A percentile compares a stretch with the other conserved stretches of the same genome.
Evolutionary conservation across 2,888 invertebrate genomes (phyloP).

Genomic region (Caenorhabditis auriculariae): DNA sequence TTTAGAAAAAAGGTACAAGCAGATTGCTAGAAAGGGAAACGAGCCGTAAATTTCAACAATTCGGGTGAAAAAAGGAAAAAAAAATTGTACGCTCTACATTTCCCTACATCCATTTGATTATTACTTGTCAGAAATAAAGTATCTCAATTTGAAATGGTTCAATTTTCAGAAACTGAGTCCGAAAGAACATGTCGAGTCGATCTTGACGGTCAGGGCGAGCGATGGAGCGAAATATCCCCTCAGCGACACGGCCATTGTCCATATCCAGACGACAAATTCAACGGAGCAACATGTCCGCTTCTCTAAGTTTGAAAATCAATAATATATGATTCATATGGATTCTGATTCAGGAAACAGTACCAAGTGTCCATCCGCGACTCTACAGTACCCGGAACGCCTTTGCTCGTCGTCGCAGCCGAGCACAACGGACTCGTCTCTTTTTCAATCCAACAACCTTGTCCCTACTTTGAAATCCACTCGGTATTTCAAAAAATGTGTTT

Average conservation of each 20-base stretch:
- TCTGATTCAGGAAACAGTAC: constrained; percentile 7
- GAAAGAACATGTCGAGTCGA: constrained; percentile 74
- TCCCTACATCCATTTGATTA: no score
- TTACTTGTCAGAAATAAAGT: no score
- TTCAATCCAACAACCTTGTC: constrained; percentile 17
- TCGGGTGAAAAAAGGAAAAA: no score
- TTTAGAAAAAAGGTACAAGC: no score
- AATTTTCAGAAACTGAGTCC: constrained; percentile 10
- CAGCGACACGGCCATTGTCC: constrained; percentile 77
- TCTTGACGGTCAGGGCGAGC: constrained; percentile 79
- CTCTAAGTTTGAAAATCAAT: no score
- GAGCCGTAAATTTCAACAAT: no score
- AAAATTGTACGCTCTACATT: no score
- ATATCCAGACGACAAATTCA: constrained; percentile 71
- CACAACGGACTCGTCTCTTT: constrained; percentile 24
- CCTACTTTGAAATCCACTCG: constrained; percentile 36
- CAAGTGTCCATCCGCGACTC: constrained; percentile 21
- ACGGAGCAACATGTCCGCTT: background rate
- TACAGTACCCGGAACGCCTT: constrained; percentile 28
- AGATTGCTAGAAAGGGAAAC: no score
- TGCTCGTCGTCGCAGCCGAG: constrained; percentile 20
- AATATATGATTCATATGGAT: background rate
- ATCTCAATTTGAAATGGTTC: no score
- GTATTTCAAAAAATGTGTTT: constrained; percentile 6
- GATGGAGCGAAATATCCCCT: constrained; percentile 24